Evolutionary conservation across 2,113 vertebrate species (phyloP).

Genomic region (Planiliza haematocheilus): DNA sequence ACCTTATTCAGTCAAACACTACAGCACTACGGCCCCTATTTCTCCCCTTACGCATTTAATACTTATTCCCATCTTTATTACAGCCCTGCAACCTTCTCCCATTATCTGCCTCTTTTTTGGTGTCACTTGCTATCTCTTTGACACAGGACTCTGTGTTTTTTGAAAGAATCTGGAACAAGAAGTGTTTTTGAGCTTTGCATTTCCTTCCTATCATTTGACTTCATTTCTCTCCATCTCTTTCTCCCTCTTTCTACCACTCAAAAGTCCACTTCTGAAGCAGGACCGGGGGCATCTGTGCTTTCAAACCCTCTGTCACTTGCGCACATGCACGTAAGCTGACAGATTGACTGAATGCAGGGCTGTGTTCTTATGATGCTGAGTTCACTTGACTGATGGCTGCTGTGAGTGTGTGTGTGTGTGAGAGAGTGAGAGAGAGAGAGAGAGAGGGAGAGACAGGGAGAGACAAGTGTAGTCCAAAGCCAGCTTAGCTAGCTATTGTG

Average conservation of each 20-base stretch:
- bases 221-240: background rate
- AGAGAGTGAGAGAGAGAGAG: background rate
- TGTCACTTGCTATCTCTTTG: slow-evolving; percentile 48
- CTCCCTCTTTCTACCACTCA: slow-evolving; percentile 25
- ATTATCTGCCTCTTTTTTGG: slow-evolving; percentile 29
- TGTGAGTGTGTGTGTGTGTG: slow-evolving; percentile 24
- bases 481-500: slow-evolving; percentile 58
- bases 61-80: slow-evolving; percentile 16
- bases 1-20: slow-evolving; percentile 5
- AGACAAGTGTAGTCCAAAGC: slow-evolving; percentile 42
- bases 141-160: slow-evolving; percentile 45
- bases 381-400: slow-evolving; percentile 51
- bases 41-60: slow-evolving; percentile 24
- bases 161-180: slow-evolving; percentile 53
- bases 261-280: slow-evolving; percentile 56
- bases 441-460: background rate
- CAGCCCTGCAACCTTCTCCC: slow-evolving; percentile 12
- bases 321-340: slow-evolving; percentile 1
- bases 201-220: slow-evolving; percentile 45
- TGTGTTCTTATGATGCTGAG: slow-evolving; percentile 46
- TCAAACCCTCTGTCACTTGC: slow-evolving; percentile 19
- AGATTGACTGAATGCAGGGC: slow-evolving; percentile 58
- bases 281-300: slow-evolving; percentile 65
- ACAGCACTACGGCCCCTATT: slow-evolving; percentile 8
- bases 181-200: slow-evolving; percentile 51